A percentile compares a stretch with the other conserved stretches of the same genome.
Evolutionary conservation across 53 echinoderm and acorn worm species (phyloP).

Genomic region (Hippasteria phrygiana): DNA sequence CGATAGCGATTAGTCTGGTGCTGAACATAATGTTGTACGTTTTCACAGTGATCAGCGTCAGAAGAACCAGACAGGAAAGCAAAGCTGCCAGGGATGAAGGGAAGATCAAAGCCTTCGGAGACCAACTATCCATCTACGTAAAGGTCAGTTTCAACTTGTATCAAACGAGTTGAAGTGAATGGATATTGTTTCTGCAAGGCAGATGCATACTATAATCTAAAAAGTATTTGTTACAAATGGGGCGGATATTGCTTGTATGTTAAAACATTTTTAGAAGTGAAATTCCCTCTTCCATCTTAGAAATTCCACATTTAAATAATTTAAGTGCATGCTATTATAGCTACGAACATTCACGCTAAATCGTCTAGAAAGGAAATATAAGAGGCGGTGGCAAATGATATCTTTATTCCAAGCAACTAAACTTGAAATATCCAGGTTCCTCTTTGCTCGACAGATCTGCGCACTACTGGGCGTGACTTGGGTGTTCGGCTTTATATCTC

Average conservation of each 20-base stretch:
- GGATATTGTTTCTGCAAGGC: background rate
- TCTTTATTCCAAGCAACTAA: background rate
- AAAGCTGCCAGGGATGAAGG: slow-evolving; percentile 33
- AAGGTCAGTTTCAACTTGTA: slow-evolving; percentile 17
- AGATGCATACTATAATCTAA: background rate
- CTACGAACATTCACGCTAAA: too few species aligned
- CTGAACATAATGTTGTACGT: slow-evolving; percentile 17
- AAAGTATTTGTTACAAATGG: too few species aligned
- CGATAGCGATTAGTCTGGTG: slow-evolving; percentile 19
- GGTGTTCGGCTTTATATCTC: slow-evolving; percentile 23
- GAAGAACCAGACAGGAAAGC: slow-evolving; percentile 6
- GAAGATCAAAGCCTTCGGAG: background rate
- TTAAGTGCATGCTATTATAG: too few species aligned
- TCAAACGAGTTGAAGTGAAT: background rate
- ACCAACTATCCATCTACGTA: slow-evolving; percentile 36
- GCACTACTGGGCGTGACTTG: slow-evolving; percentile 37
- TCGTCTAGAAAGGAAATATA: background rate
- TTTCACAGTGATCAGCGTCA: slow-evolving; percentile 16
- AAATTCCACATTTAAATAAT: too few species aligned
- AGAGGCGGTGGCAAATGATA: background rate
- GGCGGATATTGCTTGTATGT: background rate
- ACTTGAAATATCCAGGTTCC: background rate
- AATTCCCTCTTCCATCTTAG: background rate
- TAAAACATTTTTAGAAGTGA: background rate
- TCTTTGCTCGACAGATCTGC: background rate